Percentiles rank a stretch among this genome's conserved stretches.
These are phyloP conservation scores for Leucoraja erinaceus DNA, from an alignment of 2,113 vertebrate genomes.

Conservation along the genomic window DNA sequence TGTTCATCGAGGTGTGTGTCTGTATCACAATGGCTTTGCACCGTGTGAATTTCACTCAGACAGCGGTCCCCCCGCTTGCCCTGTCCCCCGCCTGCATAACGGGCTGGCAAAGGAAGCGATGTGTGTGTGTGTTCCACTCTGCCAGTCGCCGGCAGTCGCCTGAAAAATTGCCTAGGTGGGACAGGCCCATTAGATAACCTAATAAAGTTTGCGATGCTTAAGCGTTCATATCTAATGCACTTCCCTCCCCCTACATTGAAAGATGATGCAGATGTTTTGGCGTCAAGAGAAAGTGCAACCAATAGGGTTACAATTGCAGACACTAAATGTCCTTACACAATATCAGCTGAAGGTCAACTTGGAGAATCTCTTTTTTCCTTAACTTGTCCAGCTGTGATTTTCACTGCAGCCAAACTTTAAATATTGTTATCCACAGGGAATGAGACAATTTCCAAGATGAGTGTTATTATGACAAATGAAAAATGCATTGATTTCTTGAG, in stretches of 20 bases:
- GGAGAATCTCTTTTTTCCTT: not conserved
- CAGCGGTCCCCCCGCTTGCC: too few relatives aligned
- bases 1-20: too few relatives aligned
- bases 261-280: not conserved
- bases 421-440: not conserved
- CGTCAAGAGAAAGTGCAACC: not conserved
- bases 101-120: too few relatives aligned
- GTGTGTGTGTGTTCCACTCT: too few relatives aligned
- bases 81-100: too few relatives aligned
- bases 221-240: not conserved
- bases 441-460: not conserved
- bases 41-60: too few relatives aligned
- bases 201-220: not conserved
- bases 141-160: too few relatives aligned
- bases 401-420: not conserved
- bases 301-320: not conserved
- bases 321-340: not conserved
- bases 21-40: too few relatives aligned
- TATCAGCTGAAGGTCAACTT: constrained; percentile 1
- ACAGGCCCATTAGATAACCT: too few relatives aligned
- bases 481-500: not conserved
- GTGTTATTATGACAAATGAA: not conserved
- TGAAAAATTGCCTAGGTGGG: too few relatives aligned
- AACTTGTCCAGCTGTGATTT: constrained; percentile 29
- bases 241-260: not conserved